Evolutionary conservation across 2,113 vertebrate genomes (phyloP).

Genomic region (Delphinapterus leucas): DNA sequence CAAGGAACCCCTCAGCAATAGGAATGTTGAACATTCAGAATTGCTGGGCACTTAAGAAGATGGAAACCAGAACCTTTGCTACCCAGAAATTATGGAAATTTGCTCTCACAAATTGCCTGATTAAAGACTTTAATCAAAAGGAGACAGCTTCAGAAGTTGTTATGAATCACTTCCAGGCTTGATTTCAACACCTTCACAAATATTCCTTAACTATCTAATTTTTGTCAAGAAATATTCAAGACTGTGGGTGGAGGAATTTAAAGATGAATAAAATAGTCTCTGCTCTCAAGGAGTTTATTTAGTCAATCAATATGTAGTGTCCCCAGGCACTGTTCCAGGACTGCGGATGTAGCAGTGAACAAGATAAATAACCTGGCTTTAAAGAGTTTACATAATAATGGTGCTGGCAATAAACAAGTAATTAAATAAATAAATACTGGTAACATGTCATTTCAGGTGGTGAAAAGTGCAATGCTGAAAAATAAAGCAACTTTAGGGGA

Average conservation of each 20-base stretch:
- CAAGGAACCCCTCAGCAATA: not conserved
- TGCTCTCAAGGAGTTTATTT: not conserved
- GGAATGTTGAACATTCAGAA: not conserved
- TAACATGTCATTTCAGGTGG: not conserved
- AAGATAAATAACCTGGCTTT: not conserved
- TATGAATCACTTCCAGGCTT: not conserved
- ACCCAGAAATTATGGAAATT: not conserved
- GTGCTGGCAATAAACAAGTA: not conserved
- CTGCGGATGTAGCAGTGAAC: accelerated
- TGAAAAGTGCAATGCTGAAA: not conserved
- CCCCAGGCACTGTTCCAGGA: not conserved
- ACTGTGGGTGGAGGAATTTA: not conserved
- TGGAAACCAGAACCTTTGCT: not conserved
- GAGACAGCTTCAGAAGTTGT: not conserved
- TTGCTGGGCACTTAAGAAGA: not conserved
- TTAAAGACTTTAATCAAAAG: not conserved
- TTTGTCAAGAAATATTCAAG: not conserved
- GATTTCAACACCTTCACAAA: not conserved
- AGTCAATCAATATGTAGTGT: not conserved
- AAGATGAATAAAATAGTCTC: not conserved
- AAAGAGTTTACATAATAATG: not conserved
- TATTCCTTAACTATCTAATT: not conserved
- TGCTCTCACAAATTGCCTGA: not conserved
- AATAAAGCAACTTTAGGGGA: not conserved
- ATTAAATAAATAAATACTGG: not conserved